Percentiles rank a stretch among this genome's conserved stretches.
Conservation (phyloP, 1,140 invertebrate genomes). For the Hetaerina americana region DNA sequence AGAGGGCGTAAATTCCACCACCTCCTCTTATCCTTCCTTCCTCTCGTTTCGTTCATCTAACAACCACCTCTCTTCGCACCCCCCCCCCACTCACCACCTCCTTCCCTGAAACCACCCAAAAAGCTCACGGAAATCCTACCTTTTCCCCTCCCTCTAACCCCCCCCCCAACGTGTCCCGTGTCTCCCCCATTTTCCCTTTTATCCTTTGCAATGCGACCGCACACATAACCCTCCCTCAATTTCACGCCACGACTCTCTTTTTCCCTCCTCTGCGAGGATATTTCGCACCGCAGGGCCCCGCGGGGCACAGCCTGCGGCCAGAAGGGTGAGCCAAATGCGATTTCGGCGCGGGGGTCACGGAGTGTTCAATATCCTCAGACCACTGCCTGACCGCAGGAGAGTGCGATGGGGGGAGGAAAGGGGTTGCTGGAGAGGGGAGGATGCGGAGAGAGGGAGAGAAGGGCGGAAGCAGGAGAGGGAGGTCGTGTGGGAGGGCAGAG, state of each 20-base stretch:
- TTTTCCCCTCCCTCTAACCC: background rate
- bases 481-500: background rate
- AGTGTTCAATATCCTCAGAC: background rate
- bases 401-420: too few species aligned
- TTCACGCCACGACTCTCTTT: background rate
- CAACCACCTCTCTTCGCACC: too few species aligned
- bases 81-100: too few species aligned
- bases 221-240: background rate
- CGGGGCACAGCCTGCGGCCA: background rate
- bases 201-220: background rate
- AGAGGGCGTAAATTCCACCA: too few species aligned
- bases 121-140: too few species aligned
- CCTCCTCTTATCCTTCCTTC: too few species aligned
- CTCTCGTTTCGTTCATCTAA: too few species aligned
- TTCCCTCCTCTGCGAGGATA: background rate
- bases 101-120: too few species aligned
- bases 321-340: background rate
- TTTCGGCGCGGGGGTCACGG: background rate
- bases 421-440: background rate
- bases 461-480: background rate
- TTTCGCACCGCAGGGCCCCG: background rate
- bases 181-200: background rate
- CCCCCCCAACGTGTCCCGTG: background rate
- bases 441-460: background rate
- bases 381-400: background rate